Base-by-base conservation (phyloP, 2,113 vertebrate species). In the Tretioscincus oriximinensis region DNA sequence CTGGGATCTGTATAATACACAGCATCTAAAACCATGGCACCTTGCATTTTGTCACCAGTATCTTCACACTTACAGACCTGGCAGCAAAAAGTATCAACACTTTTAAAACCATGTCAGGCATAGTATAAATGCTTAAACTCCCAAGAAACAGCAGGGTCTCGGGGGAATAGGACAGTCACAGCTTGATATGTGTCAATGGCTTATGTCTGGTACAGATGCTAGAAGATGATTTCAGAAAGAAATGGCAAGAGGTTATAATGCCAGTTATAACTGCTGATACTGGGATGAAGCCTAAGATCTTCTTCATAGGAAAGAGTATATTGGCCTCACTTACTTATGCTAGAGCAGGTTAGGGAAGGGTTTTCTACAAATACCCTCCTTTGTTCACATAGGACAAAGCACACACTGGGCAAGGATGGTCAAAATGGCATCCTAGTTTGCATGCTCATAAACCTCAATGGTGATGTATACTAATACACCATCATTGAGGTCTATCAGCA, bases 31-130 rank as follows among this genome's bases (percentile, higher is more conserved):
- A 65, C 61, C 61, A 73, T 29, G 47, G 31, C 61, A 65, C 70
- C 28, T 65, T 31, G 70, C 78, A 35, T 80, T 80, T 73, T 65
- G 61, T 65, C 45, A 66, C n/a, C 18, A 73, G 64, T 31, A 63
- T 49, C 60, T 72, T 73, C 61, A 73, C 45, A 73, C 60, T 65
- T 80, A 65, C 78, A 73, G 31, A 54, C 60, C 61, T 73, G 71
- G 45, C 47, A 22, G 28, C 22, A 80, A 80, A 61, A 80, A 80
- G 73, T 80, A 73, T 80, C 69, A 80, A 80, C 49, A 29, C 68
- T 6, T 64, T 80, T 51, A 73, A 60, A 63, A 72, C 49, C 7
- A 29, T n/a, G 63, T 61, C 41, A 47, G n/a, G 5, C 35, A 29
- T 47, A 72, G 70, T n/a, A 29, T 7, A 18, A 73, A 80, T 49